A percentile compares a stretch with the other conserved stretches of the same genome.
Conservation (phyloP, 2,797 vertebrate genomes). For the Sternarchorhynchus goeldii region DNA sequence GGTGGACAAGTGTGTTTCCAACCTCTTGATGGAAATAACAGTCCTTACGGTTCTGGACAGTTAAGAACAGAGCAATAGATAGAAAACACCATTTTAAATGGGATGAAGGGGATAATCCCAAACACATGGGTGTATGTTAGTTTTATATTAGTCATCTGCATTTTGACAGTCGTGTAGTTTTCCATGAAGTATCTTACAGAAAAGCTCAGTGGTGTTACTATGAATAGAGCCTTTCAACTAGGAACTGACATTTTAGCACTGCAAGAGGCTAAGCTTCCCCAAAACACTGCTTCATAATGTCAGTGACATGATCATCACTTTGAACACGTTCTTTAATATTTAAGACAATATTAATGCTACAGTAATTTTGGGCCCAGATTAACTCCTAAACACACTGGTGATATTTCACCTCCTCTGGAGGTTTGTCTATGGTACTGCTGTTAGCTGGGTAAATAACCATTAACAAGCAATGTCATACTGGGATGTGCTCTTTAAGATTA, state of each 20-base stretch:
- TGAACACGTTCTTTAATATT: background rate
- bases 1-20: conserved; percentile 6
- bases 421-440: background rate
- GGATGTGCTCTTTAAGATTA: conserved; percentile 3
- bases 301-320: background rate
- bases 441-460: background rate
- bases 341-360: background rate
- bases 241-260: background rate
- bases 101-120: background rate
- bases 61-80: conserved; percentile 29
- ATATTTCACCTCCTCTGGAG: background rate
- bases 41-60: conserved; percentile 34
- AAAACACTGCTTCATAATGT: background rate
- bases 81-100: conserved; percentile 1
- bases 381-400: background rate
- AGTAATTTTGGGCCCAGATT: background rate
- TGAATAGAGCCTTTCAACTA: background rate
- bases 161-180: background rate
- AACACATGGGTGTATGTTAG: background rate
- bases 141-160: background rate
- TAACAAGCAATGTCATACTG: background rate
- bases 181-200: too few relatives aligned
- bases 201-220: background rate
- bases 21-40: conserved; percentile 33
- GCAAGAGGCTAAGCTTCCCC: background rate